phyloP scores from a whole-genome alignment of 92 coral and sea anemone species.

The Phenganax subtilis region DNA sequence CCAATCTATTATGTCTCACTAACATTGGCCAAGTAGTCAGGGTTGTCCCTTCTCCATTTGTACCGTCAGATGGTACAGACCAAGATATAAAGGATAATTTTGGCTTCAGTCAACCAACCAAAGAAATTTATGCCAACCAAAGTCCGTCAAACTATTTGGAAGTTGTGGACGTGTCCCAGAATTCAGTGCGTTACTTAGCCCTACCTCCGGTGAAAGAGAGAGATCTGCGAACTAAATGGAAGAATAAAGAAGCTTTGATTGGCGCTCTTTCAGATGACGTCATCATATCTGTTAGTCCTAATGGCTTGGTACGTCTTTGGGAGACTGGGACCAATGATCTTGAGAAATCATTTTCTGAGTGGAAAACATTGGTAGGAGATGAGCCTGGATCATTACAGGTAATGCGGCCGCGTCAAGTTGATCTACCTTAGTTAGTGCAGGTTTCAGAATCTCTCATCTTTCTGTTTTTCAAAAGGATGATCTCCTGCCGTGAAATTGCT shows the following conservation, averaged over 20 bases:
- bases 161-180: conserved; percentile 72
- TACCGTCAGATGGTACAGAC: conserved; percentile 51
- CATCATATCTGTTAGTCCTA: conserved; percentile 75
- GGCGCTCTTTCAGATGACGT: conserved; percentile 77
- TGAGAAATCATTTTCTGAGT: conserved; percentile 71
- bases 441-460: neutral
- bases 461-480: neutral
- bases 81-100: conserved; percentile 23
- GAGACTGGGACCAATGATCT: conserved; percentile 85
- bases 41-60: conserved; percentile 61
- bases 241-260: conserved; percentile 65
- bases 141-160: conserved; percentile 62
- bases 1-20: conserved; percentile 68
- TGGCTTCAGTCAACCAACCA: too few relatives aligned
- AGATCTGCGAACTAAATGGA: conserved; percentile 63
- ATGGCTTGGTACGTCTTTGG: conserved; percentile 87
- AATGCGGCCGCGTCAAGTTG: too few relatives aligned
- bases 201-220: conserved; percentile 63
- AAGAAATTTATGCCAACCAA: neutral
- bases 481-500: too few relatives aligned
- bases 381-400: conserved; percentile 78
- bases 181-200: conserved; percentile 59
- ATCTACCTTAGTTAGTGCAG: neutral
- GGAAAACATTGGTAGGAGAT: conserved; percentile 87
- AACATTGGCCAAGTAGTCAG: conserved; percentile 81